Evolutionary conservation across 2,113 vertebrate genomes (phyloP), one percentile per base, ranked within the genome.

Genomic region (Himantopus leucocephalus): DNA sequence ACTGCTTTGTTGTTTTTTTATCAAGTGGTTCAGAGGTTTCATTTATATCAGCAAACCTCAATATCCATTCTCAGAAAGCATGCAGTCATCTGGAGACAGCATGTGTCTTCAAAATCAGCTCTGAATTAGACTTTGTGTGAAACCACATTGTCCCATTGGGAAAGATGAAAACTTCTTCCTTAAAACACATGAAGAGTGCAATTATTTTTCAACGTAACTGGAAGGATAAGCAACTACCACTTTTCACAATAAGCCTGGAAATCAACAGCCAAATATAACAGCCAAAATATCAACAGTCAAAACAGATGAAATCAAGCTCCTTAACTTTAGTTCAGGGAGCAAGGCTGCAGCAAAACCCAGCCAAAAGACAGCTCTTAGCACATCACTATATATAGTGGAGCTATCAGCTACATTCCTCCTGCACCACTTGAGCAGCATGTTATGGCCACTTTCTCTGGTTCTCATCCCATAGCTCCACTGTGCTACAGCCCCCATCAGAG

Each of bases 351-450:
- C 81, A n/a, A 71, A 73, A 26, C 7, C 50, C 78, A 47, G 67
- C 15, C 45, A n/a, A 43, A 63, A 86, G 45, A 11, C 41, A 95
- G 85, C 35, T 84, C 76, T 56, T n/a, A 14, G 37, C 10, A 47
- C 41, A 14, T 3, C n/a, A 26, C 92, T 78, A 55, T 76, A 45
- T 60, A 68, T 21, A 95, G 79, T 5, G 6, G 30, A 92, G 63
- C 53, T 91, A 87, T 84, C 83, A 78, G 85, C 79, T 58, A 55
- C 95, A 92, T 85, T 95, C 85, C 90, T 91, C 23, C 88, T n/a
- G 35, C 48, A 30, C 23, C 94, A 75, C 85, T 94, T 24, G 34
- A 37, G 76, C 64, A 53, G 88, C 14, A 2, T 0, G 43, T 6
- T 32, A 34, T 1, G 4, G 60, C 12, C 1, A 6, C 83, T 58